Conservation (phyloP, 2,113 vertebrate genomes). For the Gopherus flavomarginatus region DNA sequence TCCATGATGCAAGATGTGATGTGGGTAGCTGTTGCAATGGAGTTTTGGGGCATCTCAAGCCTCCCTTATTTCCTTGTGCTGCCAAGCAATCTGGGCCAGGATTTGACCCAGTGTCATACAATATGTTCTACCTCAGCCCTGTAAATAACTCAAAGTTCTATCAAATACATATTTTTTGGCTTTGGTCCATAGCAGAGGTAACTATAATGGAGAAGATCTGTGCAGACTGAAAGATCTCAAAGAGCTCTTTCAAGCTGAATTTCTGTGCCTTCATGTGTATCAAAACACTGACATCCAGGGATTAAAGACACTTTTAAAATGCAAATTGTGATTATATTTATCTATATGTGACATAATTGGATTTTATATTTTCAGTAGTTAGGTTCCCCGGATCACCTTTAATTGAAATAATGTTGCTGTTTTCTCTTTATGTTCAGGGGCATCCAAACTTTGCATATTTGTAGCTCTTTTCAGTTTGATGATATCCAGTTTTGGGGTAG, state of each 20-base stretch:
- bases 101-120: accelerated
- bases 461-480: not conserved
- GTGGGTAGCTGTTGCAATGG: accelerated
- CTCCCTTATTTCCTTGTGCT: not conserved
- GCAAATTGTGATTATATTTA: not conserved
- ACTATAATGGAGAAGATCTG: not conserved
- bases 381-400: not conserved
- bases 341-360: not conserved
- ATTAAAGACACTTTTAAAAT: not conserved
- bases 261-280: not conserved
- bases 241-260: not conserved
- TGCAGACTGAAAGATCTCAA: not conserved
- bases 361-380: not conserved
- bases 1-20: accelerated
- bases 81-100: not conserved
- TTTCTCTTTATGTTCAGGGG: not conserved
- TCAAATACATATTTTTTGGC: not conserved
- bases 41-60: not conserved
- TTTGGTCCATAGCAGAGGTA: not conserved
- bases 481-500: accelerated
- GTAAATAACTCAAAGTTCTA: not conserved
- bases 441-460: not conserved
- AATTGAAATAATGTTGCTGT: not conserved
- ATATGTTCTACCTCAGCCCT: not conserved
- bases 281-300: not conserved